These are phyloP conservation scores for Acleris holmiana DNA, from an alignment of 2,888 invertebrate species.

Conservation along the genomic window DNA sequence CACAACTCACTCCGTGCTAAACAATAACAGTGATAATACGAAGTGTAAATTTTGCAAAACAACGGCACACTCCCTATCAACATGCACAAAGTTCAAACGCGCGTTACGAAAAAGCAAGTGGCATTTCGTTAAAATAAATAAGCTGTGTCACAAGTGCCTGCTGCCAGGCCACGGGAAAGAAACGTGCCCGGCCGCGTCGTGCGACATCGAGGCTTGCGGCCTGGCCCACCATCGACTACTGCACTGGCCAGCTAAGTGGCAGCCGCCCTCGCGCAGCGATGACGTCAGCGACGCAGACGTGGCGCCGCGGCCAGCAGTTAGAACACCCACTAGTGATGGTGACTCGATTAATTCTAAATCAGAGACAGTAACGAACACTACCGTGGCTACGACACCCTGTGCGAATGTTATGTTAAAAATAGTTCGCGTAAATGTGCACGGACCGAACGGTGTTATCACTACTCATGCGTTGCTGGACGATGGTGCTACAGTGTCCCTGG, in stretches of 20 bases:
- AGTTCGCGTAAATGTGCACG: background rate
- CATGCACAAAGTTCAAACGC: background rate
- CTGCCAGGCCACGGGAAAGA: background rate
- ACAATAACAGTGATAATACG: background rate
- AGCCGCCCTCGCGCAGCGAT: background rate
- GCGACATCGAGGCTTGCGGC: background rate
- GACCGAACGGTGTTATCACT: slow-evolving; percentile 2
- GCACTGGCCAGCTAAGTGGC: background rate
- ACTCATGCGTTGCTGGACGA: slow-evolving; percentile 10
- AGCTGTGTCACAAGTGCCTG: background rate
- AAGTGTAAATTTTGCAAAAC: slow-evolving; percentile 4
- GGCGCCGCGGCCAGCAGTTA: no score
- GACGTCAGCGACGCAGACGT: no score
- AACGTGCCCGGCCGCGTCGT: background rate
- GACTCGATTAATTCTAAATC: no score
- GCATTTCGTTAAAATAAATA: slow-evolving; percentile 6
- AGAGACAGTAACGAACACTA: background rate
- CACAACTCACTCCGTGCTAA: background rate
- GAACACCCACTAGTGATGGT: no score
- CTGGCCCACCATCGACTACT: background rate
- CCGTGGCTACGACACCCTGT: background rate
- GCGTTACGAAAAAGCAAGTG: slow-evolving; percentile 4
- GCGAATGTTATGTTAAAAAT: background rate
- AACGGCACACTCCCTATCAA: background rate
- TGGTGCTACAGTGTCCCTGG: background rate